Base-by-base conservation (phyloP, 2,888 invertebrate genomes). In the Drosophila leonis region DNA sequence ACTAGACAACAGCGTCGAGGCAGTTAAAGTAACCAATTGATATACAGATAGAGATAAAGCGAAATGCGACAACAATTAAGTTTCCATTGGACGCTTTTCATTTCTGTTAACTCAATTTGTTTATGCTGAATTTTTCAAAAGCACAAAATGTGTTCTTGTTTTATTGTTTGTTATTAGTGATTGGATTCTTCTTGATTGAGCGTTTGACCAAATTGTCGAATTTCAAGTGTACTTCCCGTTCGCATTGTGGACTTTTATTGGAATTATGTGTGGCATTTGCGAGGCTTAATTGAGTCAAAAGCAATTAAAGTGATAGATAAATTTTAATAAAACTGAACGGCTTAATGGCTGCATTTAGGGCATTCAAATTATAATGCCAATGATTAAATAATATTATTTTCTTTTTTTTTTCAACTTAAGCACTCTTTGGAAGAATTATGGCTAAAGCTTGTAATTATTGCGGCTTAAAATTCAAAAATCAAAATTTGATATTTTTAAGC, bases 41-140 rank as follows among this genome's bases (percentile, higher is more conserved):
- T 60, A 27, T 29, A 24, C 29, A 44, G 12, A 37, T 7, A 18
- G 24, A 42, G 67, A 41, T 35, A 49, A 29, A 33, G 18, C 20
- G 7, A 39, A 15, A 41, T 33, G 44, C 27, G 39, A 59, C 44
- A 75, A 64, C 70, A 86, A 83, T 76, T 80, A 75, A 69, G 71
- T 69, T 72, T 69, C 24, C 69, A 61, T 69, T 67, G 55, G 54
- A 31, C 65, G 61, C 52, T 69, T 68, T 64, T 29, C 39, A 54
- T 20, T 54, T 70, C n/a, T 65, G 33, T 67, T 66, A 74, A 82
- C 72, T 81, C 69, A 70, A 83, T 83, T 83, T 69, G 51, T 52
- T 67, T 80, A 69, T 52, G 24, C 13, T 52, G 24, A 8, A 57
- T 70, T 76, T 71, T 63, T 60, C 27, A 24, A 64, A 72, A 67